These are phyloP conservation scores for Chouioia cunea DNA, from an alignment of 2,888 invertebrate genomes.

Conservation along the genomic window DNA sequence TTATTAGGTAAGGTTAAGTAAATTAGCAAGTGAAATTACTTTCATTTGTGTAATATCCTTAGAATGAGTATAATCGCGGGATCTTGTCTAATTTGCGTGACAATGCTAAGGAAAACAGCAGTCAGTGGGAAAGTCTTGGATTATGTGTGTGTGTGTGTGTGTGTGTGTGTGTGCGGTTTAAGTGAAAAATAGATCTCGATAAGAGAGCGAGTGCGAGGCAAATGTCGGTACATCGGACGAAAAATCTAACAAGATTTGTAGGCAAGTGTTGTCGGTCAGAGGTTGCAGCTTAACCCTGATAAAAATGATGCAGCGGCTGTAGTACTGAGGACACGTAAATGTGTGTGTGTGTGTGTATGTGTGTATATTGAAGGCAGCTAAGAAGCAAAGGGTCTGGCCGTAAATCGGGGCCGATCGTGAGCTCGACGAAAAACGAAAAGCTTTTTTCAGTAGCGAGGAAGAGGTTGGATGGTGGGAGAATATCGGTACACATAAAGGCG, in stretches of 20 bases:
- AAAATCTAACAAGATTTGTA: not conserved
- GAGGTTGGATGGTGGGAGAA: constrained; percentile 36
- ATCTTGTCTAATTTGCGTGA: too few species aligned
- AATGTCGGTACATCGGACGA: too few species aligned
- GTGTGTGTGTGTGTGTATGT: constrained; percentile 30
- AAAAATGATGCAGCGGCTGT: too few species aligned
- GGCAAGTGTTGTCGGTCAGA: not conserved
- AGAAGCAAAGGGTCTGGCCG: constrained; percentile 32
- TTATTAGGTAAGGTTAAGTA: too few species aligned
- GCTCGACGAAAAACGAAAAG: constrained; percentile 45
- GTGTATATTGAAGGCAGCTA: not conserved
- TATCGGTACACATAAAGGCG: constrained; percentile 41
- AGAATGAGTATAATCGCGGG: too few species aligned
- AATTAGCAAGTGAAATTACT: too few species aligned
- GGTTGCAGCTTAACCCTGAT: too few species aligned
- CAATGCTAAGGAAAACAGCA: too few species aligned
- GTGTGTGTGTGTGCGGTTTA: too few species aligned
- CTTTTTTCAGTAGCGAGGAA: constrained; percentile 20
- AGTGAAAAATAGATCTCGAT: not conserved
- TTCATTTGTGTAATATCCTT: too few species aligned
- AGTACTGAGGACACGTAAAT: not conserved
- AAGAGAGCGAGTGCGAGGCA: not conserved
- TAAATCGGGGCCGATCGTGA: constrained; percentile 49
- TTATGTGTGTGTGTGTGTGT: too few species aligned
- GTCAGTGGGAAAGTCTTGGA: too few species aligned